Percentiles rank a stretch among this genome's conserved stretches.
Conservation (phyloP, 1,140 invertebrate genomes). For the Drosophila quadrilineata region DNA sequence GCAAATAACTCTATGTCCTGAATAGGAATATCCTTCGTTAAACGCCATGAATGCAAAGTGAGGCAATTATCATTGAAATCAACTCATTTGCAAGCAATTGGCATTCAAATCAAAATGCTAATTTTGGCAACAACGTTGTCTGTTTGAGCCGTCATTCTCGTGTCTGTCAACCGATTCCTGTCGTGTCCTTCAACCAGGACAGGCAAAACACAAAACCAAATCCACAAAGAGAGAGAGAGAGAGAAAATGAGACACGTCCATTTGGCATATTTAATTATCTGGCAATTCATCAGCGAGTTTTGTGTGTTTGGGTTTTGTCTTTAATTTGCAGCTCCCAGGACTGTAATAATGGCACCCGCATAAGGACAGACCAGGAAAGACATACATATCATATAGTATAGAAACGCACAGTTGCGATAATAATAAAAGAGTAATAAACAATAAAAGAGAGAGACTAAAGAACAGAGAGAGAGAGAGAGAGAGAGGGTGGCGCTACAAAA, state of each 20-base stretch:
- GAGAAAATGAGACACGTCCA: conserved; percentile 23
- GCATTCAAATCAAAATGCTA: conserved; percentile 27
- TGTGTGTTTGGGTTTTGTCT: conserved; percentile 32
- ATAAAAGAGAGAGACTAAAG: conserved; percentile 12
- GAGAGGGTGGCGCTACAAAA: neutral
- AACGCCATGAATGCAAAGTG: neutral
- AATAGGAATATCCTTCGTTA: neutral
- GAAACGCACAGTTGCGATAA: conserved; percentile 33
- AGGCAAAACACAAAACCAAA: too few species aligned
- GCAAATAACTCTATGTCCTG: neutral
- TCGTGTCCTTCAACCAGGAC: neutral
- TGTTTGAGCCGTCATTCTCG: conserved; percentile 13
- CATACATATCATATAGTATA: too few species aligned
- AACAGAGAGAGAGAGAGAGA: neutral
- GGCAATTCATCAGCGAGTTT: conserved; percentile 35
- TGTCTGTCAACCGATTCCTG: neutral
- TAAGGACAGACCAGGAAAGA: neutral
- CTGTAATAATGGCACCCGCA: conserved; percentile 34
- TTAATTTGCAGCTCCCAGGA: conserved; percentile 29
- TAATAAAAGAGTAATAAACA: conserved; percentile 48
- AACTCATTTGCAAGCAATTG: conserved; percentile 18
- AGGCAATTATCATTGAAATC: conserved; percentile 1
- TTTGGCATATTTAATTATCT: conserved; percentile 55
- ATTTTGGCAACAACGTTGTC: conserved; percentile 23
- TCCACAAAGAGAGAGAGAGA: too few species aligned